phyloP scores from a whole-genome alignment of 1,140 invertebrate genomes.

The Drosophila oshimai region DNA sequence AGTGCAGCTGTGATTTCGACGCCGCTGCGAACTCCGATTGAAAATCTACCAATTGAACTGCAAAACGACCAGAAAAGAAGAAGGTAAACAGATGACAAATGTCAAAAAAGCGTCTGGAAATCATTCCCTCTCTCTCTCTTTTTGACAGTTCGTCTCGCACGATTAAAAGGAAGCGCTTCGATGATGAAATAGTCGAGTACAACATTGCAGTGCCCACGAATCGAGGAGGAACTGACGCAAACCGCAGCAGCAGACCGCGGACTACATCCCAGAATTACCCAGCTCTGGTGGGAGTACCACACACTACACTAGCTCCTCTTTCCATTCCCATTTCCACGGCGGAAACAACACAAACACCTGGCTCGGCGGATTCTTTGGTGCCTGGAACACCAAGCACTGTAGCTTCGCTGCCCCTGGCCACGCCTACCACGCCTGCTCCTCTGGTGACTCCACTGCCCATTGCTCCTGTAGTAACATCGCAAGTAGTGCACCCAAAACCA shows the following conservation, averaged over 20 bases:
- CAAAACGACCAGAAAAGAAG: constrained; percentile 76
- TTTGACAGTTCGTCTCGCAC: constrained; percentile 91
- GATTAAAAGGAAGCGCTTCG: constrained; percentile 97
- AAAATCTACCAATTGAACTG: constrained; percentile 72
- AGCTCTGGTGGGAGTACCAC: constrained; percentile 80
- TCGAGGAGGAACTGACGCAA: constrained; percentile 84
- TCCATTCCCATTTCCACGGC: constrained; percentile 45
- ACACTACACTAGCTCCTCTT: constrained; percentile 18
- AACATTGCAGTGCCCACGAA: constrained; percentile 88
- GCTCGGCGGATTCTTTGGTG: constrained; percentile 54
- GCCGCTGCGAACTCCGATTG: constrained; percentile 42
- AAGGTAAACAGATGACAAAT: constrained; percentile 52
- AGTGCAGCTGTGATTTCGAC: constrained; percentile 13
- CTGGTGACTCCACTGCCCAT: constrained; percentile 25
- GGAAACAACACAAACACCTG: constrained; percentile 65
- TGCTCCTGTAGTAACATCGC: constrained; percentile 3
- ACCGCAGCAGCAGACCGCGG: constrained; percentile 82
- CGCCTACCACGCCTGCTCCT: constrained; percentile 20
- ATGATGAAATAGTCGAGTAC: constrained; percentile 97
- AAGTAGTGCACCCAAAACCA: constrained; percentile 22
- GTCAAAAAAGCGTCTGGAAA: neutral
- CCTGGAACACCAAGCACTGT: constrained; percentile 28
- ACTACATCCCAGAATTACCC: constrained; percentile 85
- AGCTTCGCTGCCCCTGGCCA: constrained; percentile 12
- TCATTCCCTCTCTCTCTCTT: neutral